Conservation (phyloP, 2,113 vertebrate species). For the Spermophilus dauricus region DNA sequence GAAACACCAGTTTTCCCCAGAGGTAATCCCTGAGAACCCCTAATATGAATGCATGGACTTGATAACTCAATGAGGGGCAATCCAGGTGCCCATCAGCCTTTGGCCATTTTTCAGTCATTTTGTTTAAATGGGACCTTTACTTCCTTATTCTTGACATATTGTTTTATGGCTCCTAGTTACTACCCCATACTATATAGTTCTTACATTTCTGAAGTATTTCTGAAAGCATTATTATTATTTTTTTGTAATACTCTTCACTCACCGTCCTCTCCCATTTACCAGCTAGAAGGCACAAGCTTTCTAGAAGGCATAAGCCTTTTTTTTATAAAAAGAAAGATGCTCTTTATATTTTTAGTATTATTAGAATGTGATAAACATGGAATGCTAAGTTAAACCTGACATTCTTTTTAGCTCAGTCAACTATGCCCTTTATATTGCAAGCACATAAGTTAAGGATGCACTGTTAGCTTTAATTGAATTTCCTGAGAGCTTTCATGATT, state of each 20-base stretch:
- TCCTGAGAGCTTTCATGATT: not conserved
- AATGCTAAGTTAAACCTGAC: slow-evolving; percentile 9
- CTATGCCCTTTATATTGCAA: not conserved
- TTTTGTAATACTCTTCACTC: not conserved
- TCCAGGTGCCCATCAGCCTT: not conserved
- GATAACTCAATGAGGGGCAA: not conserved
- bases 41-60: not conserved
- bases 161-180: not conserved
- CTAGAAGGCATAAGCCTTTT: too few species aligned
- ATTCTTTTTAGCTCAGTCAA: slow-evolving; percentile 54
- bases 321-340: not conserved
- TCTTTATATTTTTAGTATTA: slow-evolving; percentile 21
- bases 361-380: not conserved
- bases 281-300: not conserved
- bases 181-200: not conserved
- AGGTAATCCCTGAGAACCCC: not conserved
- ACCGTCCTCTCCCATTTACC: not conserved
- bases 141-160: not conserved
- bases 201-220: not conserved
- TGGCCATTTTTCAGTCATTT: not conserved
- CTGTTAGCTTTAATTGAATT: slow-evolving; percentile 34
- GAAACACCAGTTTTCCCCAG: not conserved
- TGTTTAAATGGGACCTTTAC: not conserved
- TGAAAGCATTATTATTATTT: not conserved
- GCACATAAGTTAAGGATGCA: not conserved